Evolutionary conservation across 2,888 invertebrate genomes (phyloP), one percentile per base, ranked within the genome.

Genomic region (Nebria brevicollis): DNA sequence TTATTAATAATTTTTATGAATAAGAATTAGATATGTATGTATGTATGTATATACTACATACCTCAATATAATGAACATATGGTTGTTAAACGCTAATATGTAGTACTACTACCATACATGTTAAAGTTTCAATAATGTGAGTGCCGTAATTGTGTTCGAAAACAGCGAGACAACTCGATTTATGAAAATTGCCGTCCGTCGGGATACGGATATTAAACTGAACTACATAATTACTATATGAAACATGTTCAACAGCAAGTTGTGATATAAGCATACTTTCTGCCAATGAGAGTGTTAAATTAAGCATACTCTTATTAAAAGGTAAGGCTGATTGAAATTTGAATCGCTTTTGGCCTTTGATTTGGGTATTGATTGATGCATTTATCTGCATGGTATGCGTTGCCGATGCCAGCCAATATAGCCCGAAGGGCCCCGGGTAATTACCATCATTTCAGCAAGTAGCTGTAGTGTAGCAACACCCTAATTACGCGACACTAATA

Each of bases 161-260:
- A 77, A 77, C 77, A 77, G 77, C 43, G 70, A 42, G 41, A 77
- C 77, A 68, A 75, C 64, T 75, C 75, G 75, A 75, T 75, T 75
- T 75, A 75, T 75, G 42, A 43, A 8, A 54, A 4, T 6, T 15
- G 64, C 54, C 75, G 64, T 26, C 26, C 13, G 20, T 15, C 11
- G 20, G 2, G 25, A 20, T 7, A 5, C 70, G 70, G 70, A 77
- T 77, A 43, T 77, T 66, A 66, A 20, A 66, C 68, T 77, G 66
- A 68, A 77, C 68, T 68, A 42, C 6, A 65, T 66, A 20, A 54
- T 54, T 54, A 54, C 6, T 11, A 7, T 13, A 54, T 54, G 4
- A 13, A 54, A 54, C 54, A 34, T 34, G 34, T 4, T 5, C 34
- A 34, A 34, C 4, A 34, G 54, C 54, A 54, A 54, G 54, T 54